Percentiles rank a stretch among this genome's conserved stretches.
phyloP scores from a whole-genome alignment of 2,888 invertebrate genomes.

The Sphecodes monilicornis region DNA sequence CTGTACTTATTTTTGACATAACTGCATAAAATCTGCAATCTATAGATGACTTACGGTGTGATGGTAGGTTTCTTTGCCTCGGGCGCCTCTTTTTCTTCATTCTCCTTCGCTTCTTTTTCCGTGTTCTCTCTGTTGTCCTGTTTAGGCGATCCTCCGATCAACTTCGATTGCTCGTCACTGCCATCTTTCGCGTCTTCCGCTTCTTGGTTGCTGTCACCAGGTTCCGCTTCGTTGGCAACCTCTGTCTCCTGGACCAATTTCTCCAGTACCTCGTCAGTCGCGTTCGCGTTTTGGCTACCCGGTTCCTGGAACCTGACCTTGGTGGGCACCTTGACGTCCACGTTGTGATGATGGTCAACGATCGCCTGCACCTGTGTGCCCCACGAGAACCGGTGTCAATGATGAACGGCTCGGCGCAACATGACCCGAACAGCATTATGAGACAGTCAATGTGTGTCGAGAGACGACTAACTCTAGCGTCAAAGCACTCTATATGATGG shows the following conservation, averaged over 20 bases:
- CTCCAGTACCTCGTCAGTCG: conserved; percentile 82
- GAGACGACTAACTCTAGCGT: conserved; percentile 76
- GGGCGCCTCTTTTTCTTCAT: conserved; percentile 84
- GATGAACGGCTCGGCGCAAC: background rate
- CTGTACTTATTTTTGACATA: too few relatives aligned
- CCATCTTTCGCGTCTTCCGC: conserved; percentile 77
- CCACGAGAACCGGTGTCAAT: conserved; percentile 13
- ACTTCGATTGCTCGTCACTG: conserved; percentile 76
- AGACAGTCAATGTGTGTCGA: conserved; percentile 54
- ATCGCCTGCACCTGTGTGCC: conserved; percentile 94
- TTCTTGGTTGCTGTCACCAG: conserved; percentile 77
- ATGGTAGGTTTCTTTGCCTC: conserved; percentile 86
- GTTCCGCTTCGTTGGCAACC: conserved; percentile 67
- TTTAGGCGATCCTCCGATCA: conserved; percentile 79
- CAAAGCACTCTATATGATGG: conserved; percentile 76
- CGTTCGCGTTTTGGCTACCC: conserved; percentile 76
- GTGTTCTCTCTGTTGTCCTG: conserved; percentile 78
- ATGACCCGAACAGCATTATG: conserved; percentile 42
- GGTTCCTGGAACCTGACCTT: conserved; percentile 96
- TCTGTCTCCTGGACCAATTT: conserved; percentile 76
- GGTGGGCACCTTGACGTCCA: conserved; percentile 90
- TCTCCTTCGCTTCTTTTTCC: conserved; percentile 81
- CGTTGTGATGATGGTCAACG: conserved; percentile 95
- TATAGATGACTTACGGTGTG: conserved; percentile 87
- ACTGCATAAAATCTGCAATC: too few relatives aligned